These are phyloP conservation scores for Melikaiella ostensackeni DNA, from an alignment of 2,888 invertebrate species.

Conservation along the genomic window DNA sequence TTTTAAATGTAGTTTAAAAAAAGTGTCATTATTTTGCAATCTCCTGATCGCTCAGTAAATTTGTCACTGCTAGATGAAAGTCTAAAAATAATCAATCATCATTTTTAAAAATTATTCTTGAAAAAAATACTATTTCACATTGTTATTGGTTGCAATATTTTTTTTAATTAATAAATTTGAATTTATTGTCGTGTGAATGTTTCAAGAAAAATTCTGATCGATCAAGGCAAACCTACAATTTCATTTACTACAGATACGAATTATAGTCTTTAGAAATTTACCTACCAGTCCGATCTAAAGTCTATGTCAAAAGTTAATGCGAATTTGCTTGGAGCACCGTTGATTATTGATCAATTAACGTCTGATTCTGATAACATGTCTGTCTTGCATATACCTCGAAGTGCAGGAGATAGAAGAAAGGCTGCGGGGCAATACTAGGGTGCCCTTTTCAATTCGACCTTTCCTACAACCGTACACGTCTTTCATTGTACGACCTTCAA, in stretches of 20 bases:
- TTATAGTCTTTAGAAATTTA: not conserved
- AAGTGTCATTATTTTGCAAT: conserved; percentile 1
- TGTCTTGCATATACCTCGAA: conserved; percentile 40
- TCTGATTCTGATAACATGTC: conserved; percentile 44
- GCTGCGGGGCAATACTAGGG: conserved; percentile 49
- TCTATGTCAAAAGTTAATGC: conserved; percentile 46
- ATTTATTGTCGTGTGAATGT: too few relatives aligned
- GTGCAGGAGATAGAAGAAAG: conserved; percentile 49
- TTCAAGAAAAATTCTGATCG: not conserved
- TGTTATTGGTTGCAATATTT: not conserved
- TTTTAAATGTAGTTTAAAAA: not conserved
- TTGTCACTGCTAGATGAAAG: not conserved
- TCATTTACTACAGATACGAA: not conserved
- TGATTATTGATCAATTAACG: conserved; percentile 41
- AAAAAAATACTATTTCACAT: too few relatives aligned
- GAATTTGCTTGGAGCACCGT: conserved; percentile 44
- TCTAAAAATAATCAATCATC: not conserved
- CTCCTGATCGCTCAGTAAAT: not conserved
- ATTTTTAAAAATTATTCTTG: not conserved
- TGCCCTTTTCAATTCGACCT: conserved; percentile 53
- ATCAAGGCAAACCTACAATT: not conserved
- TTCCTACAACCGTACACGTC: conserved; percentile 45
- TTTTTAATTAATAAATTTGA: not conserved
- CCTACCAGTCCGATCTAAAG: conserved; percentile 44
- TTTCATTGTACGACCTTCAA: conserved; percentile 1